A percentile compares a stretch with the other conserved stretches of the same genome.
Conservation (phyloP, 2,113 vertebrate genomes). For the Diphyllodes magnificus region DNA sequence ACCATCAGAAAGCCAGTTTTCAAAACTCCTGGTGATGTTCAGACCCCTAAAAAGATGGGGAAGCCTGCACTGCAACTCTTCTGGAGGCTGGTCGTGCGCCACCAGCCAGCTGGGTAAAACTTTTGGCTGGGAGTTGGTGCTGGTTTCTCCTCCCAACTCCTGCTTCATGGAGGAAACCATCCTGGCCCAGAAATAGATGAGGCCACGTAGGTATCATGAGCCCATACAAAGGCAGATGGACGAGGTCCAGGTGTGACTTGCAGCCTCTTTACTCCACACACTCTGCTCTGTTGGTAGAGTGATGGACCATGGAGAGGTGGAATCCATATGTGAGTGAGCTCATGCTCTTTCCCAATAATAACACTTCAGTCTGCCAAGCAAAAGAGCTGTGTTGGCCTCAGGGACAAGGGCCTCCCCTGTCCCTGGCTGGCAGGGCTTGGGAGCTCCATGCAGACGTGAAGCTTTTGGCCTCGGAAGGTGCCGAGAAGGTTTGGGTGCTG, state of each 20-base stretch:
- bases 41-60: background rate
- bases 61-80: background rate
- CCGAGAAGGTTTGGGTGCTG: background rate
- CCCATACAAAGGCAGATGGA: constrained; percentile 32
- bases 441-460: background rate
- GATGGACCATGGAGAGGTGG: constrained; percentile 38
- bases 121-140: background rate
- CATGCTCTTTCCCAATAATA: constrained; percentile 53
- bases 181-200: background rate
- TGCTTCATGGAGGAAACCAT: background rate
- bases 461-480: constrained; percentile 43
- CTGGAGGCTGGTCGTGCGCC: rapidly evolving
- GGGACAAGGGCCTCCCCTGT: constrained; percentile 60
- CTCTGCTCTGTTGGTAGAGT: constrained; percentile 19
- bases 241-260: background rate
- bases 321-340: constrained; percentile 46
- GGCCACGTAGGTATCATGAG: background rate
- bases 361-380: constrained; percentile 25
- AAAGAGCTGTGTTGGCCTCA: constrained; percentile 45
- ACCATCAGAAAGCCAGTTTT: background rate
- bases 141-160: background rate
- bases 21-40: background rate
- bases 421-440: constrained; percentile 27
- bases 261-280: constrained; percentile 21
- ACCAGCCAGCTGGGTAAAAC: background rate